Base-by-base conservation (phyloP, 1,140 invertebrate species). In the Drosophila subpulchrella region DNA sequence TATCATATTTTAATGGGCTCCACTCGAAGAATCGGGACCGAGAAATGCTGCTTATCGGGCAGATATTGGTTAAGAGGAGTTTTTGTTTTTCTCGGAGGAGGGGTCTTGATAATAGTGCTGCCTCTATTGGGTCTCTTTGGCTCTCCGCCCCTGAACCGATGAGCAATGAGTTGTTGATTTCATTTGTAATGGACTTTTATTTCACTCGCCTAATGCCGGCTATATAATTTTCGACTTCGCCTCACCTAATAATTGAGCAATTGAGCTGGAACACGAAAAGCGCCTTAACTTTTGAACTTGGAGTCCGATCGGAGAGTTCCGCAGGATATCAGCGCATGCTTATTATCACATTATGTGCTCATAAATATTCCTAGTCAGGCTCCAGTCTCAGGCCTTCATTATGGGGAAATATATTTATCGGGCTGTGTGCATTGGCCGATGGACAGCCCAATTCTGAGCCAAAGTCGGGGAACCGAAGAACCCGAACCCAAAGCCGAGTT, bases 1-100 rank as follows among this genome's bases (percentile, higher is more conserved):
- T 91, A 91, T 91, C 89, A 91, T 91, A 91, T 91, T 91, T 91
- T 91, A 91, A 91, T 91, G 78, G 89, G 82, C 77, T 81, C 78
- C 88, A 90, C 73, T 88, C 71, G 70, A 60, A 54, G 71, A 76
- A 73, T 72, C 66, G 67, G 41, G 65, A 44, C 61, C 65, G 38
- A 44, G 46, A 86, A 82, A 81, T 86, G 79, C 82, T 72, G 80
- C 84, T 89, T 90, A 89, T 90, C 84, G 80, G 59, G 3, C 13
- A 54, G 54, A 66, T 53, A 56, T 38, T 36, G 42, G 42, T 48
- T 34, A 17, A 36, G 66, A 44, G 65, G 61, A 41, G 58, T 24
- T 27, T 24, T 2, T 15, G 4, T n/a, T 47, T 27, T 27, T 7
- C 11, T 30, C 5, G 12, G 15, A 42, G 48, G 51, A 42, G 44